phyloP scores from a whole-genome alignment of 2,797 vertebrate genomes.

The Adelosebastes latens region DNA sequence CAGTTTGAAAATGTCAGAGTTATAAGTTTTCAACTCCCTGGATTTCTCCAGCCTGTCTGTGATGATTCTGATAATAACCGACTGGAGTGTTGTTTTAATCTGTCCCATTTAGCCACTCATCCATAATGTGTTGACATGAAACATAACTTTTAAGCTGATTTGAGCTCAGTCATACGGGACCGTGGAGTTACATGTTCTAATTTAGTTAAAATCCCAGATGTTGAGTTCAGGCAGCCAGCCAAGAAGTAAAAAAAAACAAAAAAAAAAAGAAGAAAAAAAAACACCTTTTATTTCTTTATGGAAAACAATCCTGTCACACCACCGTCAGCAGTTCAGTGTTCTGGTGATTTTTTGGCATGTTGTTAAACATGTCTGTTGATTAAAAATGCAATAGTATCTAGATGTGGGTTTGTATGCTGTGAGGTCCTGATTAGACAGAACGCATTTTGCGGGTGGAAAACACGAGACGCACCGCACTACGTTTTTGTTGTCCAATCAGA shows the following conservation, averaged over 20 bases:
- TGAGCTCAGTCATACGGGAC: constrained; percentile 40
- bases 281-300: constrained; percentile 25
- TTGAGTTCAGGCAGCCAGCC: constrained; percentile 20
- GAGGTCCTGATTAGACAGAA: neutral
- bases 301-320: constrained; percentile 7
- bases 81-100: neutral
- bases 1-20: neutral
- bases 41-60: neutral
- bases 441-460: neutral
- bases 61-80: neutral
- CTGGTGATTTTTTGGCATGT: neutral
- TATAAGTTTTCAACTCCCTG: neutral
- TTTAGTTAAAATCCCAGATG: constrained; percentile 61
- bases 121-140: constrained; percentile 45
- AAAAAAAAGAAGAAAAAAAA: too few relatives aligned
- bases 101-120: constrained; percentile 35
- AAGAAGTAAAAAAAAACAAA: neutral
- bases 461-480: neutral
- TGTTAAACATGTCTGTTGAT: neutral
- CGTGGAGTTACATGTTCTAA: constrained; percentile 43
- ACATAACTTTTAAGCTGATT: constrained; percentile 37
- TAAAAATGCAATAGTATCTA: neutral
- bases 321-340: neutral
- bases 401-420: neutral
- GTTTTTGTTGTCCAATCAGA: neutral